Conservation (phyloP, 2,888 invertebrate species). For the Azorinus chamasolen region DNA sequence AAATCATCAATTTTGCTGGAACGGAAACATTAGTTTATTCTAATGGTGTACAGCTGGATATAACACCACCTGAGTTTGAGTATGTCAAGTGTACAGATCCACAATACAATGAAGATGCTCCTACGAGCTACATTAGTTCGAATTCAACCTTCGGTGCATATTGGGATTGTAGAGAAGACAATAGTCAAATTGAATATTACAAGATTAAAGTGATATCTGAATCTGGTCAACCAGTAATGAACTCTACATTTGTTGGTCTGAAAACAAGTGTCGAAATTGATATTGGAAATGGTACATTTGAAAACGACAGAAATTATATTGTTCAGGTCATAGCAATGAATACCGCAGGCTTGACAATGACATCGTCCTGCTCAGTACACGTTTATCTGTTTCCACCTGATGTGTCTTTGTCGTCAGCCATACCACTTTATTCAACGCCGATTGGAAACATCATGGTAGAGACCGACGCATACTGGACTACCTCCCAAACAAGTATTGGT, state of each 20-base stretch:
- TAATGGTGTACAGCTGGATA: constrained; percentile 68
- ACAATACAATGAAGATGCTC: constrained; percentile 65
- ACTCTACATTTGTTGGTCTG: constrained; percentile 46
- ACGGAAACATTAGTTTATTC: constrained; percentile 58
- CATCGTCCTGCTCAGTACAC: constrained; percentile 28
- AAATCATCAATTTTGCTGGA: constrained; percentile 69
- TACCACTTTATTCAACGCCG: constrained; percentile 25
- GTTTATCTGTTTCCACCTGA: constrained; percentile 49
- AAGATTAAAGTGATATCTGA: constrained; percentile 50
- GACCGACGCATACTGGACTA: constrained; percentile 22
- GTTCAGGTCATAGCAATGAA: constrained; percentile 63
- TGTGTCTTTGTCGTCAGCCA: constrained; percentile 12
- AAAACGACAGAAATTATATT: constrained; percentile 58
- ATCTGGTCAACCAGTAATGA: constrained; percentile 36
- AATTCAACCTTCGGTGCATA: constrained; percentile 66
- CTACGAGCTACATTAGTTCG: constrained; percentile 63
- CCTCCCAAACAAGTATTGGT: constrained; percentile 41
- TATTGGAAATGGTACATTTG: constrained; percentile 41
- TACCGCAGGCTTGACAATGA: constrained; percentile 42
- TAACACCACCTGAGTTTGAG: constrained; percentile 63
- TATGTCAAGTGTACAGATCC: constrained; percentile 74
- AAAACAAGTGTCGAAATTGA: constrained; percentile 30
- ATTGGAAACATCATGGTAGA: background rate
- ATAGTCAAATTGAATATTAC: constrained; percentile 59
- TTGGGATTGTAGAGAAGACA: constrained; percentile 70